Conservation (phyloP, 2,888 invertebrate genomes). For the Linnaemya tessellans region DNA sequence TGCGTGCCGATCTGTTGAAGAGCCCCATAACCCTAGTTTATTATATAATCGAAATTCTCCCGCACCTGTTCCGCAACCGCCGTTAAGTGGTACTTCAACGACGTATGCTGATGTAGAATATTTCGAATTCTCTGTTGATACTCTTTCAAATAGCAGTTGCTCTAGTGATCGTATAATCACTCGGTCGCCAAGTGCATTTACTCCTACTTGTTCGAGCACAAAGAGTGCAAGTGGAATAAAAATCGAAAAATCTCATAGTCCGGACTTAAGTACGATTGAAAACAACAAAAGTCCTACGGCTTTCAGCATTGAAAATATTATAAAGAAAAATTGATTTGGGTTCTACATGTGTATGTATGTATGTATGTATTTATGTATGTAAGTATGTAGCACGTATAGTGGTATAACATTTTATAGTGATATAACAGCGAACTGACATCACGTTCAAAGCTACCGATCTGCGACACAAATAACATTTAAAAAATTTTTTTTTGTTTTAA, state of each 20-base stretch:
- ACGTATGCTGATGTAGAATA: slow-evolving; percentile 72
- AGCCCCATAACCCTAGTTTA: slow-evolving; percentile 5
- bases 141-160: slow-evolving; percentile 71
- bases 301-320: slow-evolving; percentile 83
- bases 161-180: slow-evolving; percentile 72
- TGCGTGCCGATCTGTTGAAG: slow-evolving; percentile 45
- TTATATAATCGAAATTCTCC: neutral
- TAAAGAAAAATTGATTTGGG: slow-evolving; percentile 79
- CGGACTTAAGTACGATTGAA: slow-evolving; percentile 22
- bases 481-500: too few relatives aligned
- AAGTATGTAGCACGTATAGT: neutral
- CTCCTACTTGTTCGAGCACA: slow-evolving; percentile 72
- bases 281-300: slow-evolving; percentile 74
- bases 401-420: too few relatives aligned
- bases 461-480: too few relatives aligned
- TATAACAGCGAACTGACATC: too few relatives aligned
- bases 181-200: slow-evolving; percentile 80
- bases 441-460: too few relatives aligned
- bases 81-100: slow-evolving; percentile 67
- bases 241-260: slow-evolving; percentile 52
- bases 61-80: slow-evolving; percentile 54
- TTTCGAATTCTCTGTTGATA: slow-evolving; percentile 72
- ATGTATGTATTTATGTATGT: neutral
- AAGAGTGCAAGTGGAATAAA: slow-evolving; percentile 42
- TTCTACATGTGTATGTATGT: neutral